A percentile compares a stretch with the other conserved stretches of the same genome.
phyloP scores from a whole-genome alignment of 1,140 invertebrate species.

The Whitmania pigra region DNA sequence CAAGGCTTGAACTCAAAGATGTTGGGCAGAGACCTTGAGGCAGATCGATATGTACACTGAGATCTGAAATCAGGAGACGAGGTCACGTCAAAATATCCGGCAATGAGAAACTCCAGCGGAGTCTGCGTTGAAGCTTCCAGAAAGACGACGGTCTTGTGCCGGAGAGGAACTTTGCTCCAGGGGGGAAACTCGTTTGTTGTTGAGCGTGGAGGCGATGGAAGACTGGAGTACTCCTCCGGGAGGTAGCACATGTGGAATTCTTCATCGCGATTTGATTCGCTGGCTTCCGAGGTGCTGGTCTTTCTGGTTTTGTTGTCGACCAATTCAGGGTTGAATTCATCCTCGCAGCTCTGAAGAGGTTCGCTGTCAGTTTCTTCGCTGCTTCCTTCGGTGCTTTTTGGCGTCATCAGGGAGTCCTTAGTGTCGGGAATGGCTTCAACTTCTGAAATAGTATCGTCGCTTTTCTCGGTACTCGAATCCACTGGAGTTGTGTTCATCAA shows the following conservation, averaged over 20 bases:
- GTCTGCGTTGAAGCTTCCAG: background rate
- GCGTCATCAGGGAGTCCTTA: background rate
- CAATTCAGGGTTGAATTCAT: background rate
- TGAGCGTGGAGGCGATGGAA: conserved; percentile 1
- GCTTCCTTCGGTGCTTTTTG: background rate
- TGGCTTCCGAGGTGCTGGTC: background rate
- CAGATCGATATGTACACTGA: background rate
- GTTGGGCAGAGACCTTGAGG: conserved; percentile 1
- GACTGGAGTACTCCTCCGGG: background rate
- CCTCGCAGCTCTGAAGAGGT: background rate
- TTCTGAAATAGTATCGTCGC: too few species aligned
- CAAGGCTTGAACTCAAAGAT: background rate
- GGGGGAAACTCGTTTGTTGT: background rate
- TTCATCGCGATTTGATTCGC: background rate
- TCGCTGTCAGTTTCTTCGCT: background rate
- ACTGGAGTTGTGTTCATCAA: too few species aligned
- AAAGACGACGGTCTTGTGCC: background rate
- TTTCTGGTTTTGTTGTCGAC: background rate
- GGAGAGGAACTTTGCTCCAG: background rate
- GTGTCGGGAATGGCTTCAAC: background rate
- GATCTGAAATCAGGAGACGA: background rate
- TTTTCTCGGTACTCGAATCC: too few species aligned
- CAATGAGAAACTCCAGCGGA: background rate
- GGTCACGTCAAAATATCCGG: background rate
- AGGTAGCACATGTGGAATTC: conserved; percentile 8